phyloP scores from a whole-genome alignment of 1,140 invertebrate species.

The Dendrolimus punctatus region DNA sequence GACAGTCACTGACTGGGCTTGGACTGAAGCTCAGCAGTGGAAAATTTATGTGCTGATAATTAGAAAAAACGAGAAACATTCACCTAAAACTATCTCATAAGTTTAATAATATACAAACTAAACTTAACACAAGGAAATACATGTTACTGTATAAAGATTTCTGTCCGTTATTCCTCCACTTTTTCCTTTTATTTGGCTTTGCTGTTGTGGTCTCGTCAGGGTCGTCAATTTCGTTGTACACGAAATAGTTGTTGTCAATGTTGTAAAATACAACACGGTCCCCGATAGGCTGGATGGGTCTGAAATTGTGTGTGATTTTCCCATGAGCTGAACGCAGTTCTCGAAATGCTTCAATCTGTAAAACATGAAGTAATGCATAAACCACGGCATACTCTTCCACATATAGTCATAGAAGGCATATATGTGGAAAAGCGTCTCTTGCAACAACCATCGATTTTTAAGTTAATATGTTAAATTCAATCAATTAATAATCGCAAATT shows the following conservation, averaged over 20 bases:
- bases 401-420: no score
- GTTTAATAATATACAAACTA: no score
- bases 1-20: no score
- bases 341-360: conserved; percentile 84
- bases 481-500: no score
- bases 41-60: no score
- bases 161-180: conserved; percentile 5
- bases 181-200: conserved; percentile 28
- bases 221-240: conserved; percentile 59
- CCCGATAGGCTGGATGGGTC: conserved; percentile 82
- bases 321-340: conserved; percentile 77
- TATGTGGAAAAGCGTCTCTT: no score
- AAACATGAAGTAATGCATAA: conserved; percentile 17
- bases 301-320: conserved; percentile 81
- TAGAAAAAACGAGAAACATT: no score
- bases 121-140: neutral
- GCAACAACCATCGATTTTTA: no score
- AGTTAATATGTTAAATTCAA: no score
- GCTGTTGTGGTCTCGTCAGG: conserved; percentile 20
- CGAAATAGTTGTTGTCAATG: conserved; percentile 57
- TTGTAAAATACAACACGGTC: conserved; percentile 76
- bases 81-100: no score
- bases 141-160: neutral
- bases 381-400: no score
- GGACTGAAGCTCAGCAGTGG: no score